Base-by-base conservation (phyloP, 2,113 vertebrate species). In the Anhinga rufa region DNA sequence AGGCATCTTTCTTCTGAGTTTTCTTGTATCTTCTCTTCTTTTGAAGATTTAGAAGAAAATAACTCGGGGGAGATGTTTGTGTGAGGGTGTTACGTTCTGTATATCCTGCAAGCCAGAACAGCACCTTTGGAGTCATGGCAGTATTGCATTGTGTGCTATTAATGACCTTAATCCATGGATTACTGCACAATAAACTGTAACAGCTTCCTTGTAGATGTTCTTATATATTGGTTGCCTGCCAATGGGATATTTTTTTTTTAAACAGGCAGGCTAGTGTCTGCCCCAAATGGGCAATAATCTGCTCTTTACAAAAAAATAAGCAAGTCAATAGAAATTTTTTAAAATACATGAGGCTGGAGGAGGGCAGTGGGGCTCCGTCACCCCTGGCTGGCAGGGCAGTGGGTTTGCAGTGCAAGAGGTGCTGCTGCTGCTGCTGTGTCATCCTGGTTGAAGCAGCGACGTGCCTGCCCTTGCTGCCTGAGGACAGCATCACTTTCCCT, bases 81-180 rank as follows among this genome's bases (percentile, higher is more conserved):
- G 17, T 54, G 49, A 40, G 55, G 22, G 46, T 5, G 65, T 86
- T 86, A 10, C 11, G 2, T 57, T 81, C 48, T 70, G 4, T 84
- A 20, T 51, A 36, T 62, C 48, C 48, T 94, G 70, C 64, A 76
- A 82, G 64, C 54, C 83, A 84, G 51, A 71, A 51, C 66, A 88
- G 76, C 55, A 92, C 89, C 93, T 96, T 91, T 81, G 51, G 68
- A 95, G 83, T 82, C 72, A 60, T 60, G 34, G 31, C 86, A 93
- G 20, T 91, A 66, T 95, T 88, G 80, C 70, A 90, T 60, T 4
- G 4, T 80, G 70, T 68, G 80, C 80, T 96, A 46, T 93, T 96
- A 96, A 95, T 95, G 94, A 93, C 95, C 76, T 96, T 96, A 97
- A 97, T 96, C 91, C 82, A 2, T 40, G 93, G 94, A 97, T 97